These are phyloP conservation scores for Pachycephus smyrnensis DNA, from an alignment of 2,888 invertebrate genomes.

Conservation along the genomic window DNA sequence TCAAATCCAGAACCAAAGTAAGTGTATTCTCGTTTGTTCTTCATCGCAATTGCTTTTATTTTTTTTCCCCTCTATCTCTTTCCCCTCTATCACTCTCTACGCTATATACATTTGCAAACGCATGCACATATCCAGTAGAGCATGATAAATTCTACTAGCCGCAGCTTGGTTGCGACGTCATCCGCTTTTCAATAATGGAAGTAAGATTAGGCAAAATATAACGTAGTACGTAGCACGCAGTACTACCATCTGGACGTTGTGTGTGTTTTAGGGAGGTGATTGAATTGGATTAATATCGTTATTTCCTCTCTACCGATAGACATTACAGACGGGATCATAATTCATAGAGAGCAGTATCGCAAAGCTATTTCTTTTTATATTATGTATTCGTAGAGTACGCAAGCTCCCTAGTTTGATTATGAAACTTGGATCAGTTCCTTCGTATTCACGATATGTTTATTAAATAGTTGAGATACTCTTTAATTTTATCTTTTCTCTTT, in stretches of 20 bases:
- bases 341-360: background rate
- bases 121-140: background rate
- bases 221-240: constrained; percentile 12
- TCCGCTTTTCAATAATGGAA: background rate
- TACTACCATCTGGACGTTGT: constrained; percentile 37
- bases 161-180: background rate
- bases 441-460: constrained; percentile 1
- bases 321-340: background rate
- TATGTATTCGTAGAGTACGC: constrained; percentile 14
- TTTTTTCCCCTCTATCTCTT: background rate
- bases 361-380: background rate
- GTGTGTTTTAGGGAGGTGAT: constrained; percentile 53
- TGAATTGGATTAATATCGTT: constrained; percentile 40
- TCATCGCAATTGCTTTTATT: background rate
- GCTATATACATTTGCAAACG: background rate
- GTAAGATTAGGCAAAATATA: background rate
- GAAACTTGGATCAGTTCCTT: background rate
- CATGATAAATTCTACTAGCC: background rate
- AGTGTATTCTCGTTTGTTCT: constrained; percentile 22
- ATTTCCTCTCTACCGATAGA: constrained; percentile 4
- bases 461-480: constrained; percentile 2
- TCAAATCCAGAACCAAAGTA: constrained; percentile 59
- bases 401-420: background rate
- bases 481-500: background rate
- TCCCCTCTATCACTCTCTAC: background rate